Conservation (phyloP, 2,113 vertebrate genomes). For the Sula dactylatra region DNA sequence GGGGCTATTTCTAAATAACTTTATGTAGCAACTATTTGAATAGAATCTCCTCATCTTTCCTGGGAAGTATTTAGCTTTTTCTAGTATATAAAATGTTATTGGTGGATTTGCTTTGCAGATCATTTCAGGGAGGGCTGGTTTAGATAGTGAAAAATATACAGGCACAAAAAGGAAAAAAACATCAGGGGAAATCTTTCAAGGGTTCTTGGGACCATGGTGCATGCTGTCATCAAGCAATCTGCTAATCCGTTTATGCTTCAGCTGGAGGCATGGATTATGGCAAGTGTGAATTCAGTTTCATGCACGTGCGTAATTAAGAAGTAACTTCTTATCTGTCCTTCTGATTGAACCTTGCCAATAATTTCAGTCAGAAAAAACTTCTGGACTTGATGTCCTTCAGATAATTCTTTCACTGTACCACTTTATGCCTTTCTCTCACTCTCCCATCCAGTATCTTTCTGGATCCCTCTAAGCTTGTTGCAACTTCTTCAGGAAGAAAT, state of each 20-base stretch:
- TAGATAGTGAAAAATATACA: not conserved
- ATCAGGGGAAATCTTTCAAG: not conserved
- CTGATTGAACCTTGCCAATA: not conserved
- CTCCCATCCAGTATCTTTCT: not conserved
- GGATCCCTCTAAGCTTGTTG: not conserved
- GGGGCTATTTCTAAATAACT: not conserved
- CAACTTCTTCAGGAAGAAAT: not conserved
- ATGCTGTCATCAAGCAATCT: not conserved
- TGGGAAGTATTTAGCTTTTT: not conserved
- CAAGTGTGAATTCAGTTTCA: not conserved
- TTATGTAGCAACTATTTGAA: not conserved
- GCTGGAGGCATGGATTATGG: not conserved
- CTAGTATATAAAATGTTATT: not conserved
- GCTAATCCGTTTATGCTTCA: not conserved
- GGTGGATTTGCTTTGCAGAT: not conserved
- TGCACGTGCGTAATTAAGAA: not conserved
- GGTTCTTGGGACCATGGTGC: not conserved
- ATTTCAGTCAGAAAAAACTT: not conserved
- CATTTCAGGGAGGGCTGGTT: not conserved
- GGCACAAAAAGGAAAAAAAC: not conserved
- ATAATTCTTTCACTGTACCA: not conserved
- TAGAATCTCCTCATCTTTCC: not conserved
- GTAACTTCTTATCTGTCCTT: not conserved
- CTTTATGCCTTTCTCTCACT: not conserved
- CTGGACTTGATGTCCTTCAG: not conserved